Evolutionary conservation across 2,113 vertebrate species (phyloP).

Genomic region (Pyrgilauda ruficollis): DNA sequence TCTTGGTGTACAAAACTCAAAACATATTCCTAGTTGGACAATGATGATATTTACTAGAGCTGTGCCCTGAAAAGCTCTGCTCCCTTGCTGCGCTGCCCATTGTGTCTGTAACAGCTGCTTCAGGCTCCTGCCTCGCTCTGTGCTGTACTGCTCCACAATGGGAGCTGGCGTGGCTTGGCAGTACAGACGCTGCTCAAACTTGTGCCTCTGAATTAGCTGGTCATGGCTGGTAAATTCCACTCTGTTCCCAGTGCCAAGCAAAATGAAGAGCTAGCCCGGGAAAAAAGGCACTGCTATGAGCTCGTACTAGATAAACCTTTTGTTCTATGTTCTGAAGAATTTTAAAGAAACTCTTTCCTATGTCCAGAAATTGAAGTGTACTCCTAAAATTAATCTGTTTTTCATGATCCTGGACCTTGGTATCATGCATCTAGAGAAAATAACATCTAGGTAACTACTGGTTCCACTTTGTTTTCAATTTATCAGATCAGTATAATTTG

Average conservation of each 20-base stretch:
- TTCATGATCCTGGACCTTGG: not conserved
- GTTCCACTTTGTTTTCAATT: not conserved
- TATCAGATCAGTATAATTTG: not conserved
- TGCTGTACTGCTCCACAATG: not conserved
- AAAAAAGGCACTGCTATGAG: not conserved
- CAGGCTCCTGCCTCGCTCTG: not conserved
- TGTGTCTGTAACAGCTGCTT: not conserved
- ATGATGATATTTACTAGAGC: not conserved
- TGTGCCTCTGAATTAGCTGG: not conserved
- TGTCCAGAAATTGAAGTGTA: not conserved
- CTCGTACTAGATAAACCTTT: not conserved
- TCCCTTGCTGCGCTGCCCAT: not conserved
- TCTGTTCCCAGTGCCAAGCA: not conserved
- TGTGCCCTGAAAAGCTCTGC: not conserved
- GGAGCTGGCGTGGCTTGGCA: not conserved
- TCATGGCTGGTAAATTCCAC: not conserved
- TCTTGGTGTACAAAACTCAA: not conserved
- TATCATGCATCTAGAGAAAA: not conserved
- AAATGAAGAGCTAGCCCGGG: not conserved
- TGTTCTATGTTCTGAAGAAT: not conserved
- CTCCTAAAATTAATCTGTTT: not conserved
- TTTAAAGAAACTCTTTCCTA: not conserved
- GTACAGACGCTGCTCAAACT: not conserved
- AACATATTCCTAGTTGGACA: not conserved
- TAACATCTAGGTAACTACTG: not conserved